Base-by-base conservation (phyloP, 2,113 vertebrate genomes). In the Lophius piscatorius region DNA sequence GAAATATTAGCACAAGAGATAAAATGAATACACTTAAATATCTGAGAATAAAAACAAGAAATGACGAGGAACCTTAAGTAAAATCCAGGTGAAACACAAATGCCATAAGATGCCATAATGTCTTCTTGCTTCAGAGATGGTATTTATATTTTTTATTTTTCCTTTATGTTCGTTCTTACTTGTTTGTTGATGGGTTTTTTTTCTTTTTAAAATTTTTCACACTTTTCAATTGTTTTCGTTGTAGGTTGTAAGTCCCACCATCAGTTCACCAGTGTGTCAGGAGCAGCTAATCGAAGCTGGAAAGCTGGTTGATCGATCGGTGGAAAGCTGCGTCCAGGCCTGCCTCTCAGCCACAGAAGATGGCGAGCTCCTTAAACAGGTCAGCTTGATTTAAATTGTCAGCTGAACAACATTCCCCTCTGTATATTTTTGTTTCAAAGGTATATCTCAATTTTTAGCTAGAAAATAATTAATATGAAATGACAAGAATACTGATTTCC, bases 201-300 rank as follows among this genome's bases (percentile, higher is more conserved):
- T 14, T 10, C 38, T 12, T 22, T 21, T 41, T 21, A 1, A 23
- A 3, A 24, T 23, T 24, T 10, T 10, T n/a, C 2, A 1, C 4
- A 12, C 12, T 31, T 31, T 22, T 21, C 16, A 7, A 11, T 23
- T 11, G 2, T 23, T 26, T 13, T 51, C n/a, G n/a, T 39, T 20
- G 6, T 75, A 98, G 97, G 97, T 99, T 40, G 97, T 99, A 69
- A 98, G 96, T 63, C 96, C 97, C 33, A 98, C 97, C 75, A 98
- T 99, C 86, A 98, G 96, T 72, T 98, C 96, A 3, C 97, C 96
- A 0, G 97, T 98, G 74, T 99, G 97, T 36, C 97, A 99, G 91
- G 96, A 99, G 42, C 97, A 99, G 88, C 87, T 99, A 57, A 94
- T 99, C 0, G 97, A 99, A 87, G 97, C 97, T 0, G 97, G 97